phyloP scores from a whole-genome alignment of 2,113 vertebrate species.

The Rousettus leschenaultii region DNA sequence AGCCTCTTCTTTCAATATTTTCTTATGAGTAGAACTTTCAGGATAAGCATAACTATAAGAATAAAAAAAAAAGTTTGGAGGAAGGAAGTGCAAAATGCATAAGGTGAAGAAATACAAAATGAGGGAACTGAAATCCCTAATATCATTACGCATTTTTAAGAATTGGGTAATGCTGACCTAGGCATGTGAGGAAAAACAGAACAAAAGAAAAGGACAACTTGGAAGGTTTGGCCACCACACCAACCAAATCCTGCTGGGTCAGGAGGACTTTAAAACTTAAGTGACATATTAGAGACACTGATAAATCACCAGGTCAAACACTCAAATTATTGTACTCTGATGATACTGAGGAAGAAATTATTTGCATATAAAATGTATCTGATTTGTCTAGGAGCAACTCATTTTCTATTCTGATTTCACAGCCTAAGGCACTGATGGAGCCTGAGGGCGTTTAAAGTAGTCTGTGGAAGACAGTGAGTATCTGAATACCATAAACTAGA shows the following conservation, averaged over 20 bases:
- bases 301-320: constrained; percentile 49
- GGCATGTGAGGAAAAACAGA: not conserved
- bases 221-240: not conserved
- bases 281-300: not conserved
- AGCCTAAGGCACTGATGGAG: constrained; percentile 50
- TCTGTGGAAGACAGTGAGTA: not conserved
- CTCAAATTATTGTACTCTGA: constrained; percentile 49
- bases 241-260: not conserved
- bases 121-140: not conserved
- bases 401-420: constrained; percentile 59
- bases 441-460: constrained; percentile 23
- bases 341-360: constrained; percentile 35
- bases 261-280: not conserved
- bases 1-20: not conserved
- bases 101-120: not conserved
- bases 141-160: not conserved
- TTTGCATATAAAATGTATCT: constrained; percentile 63
- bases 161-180: not conserved
- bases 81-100: not conserved
- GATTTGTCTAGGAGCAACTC: constrained; percentile 52
- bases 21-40: not conserved
- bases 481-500: not conserved
- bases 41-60: not conserved
- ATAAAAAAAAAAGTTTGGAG: not conserved
- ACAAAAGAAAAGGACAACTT: not conserved